These are phyloP conservation scores for Ceratina calcarata DNA, from an alignment of 1,140 invertebrate species.

Conservation along the genomic window DNA sequence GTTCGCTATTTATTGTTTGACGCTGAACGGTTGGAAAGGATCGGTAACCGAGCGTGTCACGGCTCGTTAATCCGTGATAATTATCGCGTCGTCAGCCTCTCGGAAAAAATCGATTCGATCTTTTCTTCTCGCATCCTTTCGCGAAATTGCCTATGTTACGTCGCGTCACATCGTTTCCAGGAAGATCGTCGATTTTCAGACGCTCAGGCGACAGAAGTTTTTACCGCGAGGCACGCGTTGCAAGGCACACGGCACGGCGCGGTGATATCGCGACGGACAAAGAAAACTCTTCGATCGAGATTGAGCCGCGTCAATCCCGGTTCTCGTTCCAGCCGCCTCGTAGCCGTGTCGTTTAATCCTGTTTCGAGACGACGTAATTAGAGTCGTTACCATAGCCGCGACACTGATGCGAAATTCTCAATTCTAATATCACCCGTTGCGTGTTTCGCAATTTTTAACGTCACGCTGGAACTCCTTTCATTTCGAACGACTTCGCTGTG, in stretches of 20 bases:
- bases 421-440: not conserved
- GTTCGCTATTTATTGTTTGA: too few species aligned
- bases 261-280: slow-evolving; percentile 58
- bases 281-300: slow-evolving; percentile 61
- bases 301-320: slow-evolving; percentile 31
- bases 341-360: not conserved
- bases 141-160: slow-evolving; percentile 2
- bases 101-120: not conserved
- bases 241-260: slow-evolving; percentile 27
- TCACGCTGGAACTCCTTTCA: slow-evolving; percentile 8
- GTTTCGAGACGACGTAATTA: not conserved
- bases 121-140: not conserved
- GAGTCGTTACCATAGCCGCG: not conserved
- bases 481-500: not conserved
- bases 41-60: slow-evolving; percentile 58
- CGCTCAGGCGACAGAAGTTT: slow-evolving; percentile 49
- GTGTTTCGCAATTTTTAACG: not conserved
- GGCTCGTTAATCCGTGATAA: slow-evolving; percentile 61
- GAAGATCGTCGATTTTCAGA: slow-evolving; percentile 1
- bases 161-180: not conserved
- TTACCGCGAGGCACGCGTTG: slow-evolving; percentile 50
- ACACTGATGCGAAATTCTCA: not conserved
- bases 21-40: slow-evolving; percentile 34
- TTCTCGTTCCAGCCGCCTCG: slow-evolving; percentile 46
- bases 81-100: slow-evolving; percentile 51